Percentiles rank a stretch among this genome's conserved stretches.
Evolutionary conservation across 2,797 vertebrate genomes (phyloP).

Genomic region (Hydrophis major): DNA sequence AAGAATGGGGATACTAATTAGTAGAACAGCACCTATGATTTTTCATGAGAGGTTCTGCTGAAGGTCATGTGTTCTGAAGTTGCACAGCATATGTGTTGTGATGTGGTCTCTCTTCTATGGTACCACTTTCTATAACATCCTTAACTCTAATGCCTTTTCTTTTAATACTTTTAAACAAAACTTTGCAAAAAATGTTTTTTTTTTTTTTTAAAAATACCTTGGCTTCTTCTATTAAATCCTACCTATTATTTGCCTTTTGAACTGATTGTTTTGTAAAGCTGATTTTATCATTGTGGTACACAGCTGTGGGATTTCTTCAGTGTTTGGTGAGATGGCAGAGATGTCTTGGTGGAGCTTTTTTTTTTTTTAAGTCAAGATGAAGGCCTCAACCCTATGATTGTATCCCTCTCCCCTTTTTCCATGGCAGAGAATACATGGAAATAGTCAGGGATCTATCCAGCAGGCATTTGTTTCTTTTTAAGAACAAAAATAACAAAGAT

Average conservation of each 20-base stretch:
- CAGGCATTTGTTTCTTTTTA: conserved; percentile 17
- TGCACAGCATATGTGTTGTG: neutral
- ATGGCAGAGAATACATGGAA: neutral
- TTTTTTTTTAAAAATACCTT: neutral
- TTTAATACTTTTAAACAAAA: neutral
- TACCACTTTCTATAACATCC: neutral
- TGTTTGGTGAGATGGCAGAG: neutral
- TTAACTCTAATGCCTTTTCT: neutral
- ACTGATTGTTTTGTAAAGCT: neutral
- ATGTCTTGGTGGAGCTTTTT: neutral
- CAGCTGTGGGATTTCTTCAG: neutral
- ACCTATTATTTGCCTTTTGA: neutral
- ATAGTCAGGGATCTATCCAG: neutral
- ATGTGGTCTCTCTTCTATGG: neutral
- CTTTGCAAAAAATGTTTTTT: neutral
- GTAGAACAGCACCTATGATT: neutral
- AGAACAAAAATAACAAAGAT: neutral
- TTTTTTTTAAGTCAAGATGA: neutral
- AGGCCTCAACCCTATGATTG: neutral
- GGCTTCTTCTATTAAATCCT: neutral
- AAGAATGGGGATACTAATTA: neutral
- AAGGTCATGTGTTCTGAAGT: neutral
- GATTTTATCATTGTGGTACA: neutral
- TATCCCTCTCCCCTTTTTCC: neutral
- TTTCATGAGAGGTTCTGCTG: neutral